Percentiles rank a stretch among this genome's conserved stretches.
These are phyloP conservation scores for Sinocyclocheilus rhinocerous DNA, from an alignment of 2,113 vertebrate genomes.

Conservation along the genomic window DNA sequence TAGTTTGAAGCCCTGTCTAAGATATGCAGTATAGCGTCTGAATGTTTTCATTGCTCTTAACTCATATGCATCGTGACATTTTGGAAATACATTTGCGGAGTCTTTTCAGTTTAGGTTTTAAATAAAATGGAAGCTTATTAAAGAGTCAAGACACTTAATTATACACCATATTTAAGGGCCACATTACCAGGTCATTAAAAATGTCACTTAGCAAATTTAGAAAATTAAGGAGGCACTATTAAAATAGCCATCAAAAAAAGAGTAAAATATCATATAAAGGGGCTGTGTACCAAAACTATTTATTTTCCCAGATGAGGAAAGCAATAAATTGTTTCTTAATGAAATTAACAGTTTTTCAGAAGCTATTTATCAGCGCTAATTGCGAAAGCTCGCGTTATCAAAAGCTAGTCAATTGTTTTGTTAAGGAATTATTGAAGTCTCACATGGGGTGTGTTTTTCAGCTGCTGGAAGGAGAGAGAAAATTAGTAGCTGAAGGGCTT, in stretches of 20 bases:
- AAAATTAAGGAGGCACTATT: conserved; percentile 2
- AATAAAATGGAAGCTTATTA: conserved; percentile 11
- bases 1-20: neutral
- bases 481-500: conserved; percentile 12
- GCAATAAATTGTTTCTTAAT: neutral
- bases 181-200: conserved; percentile 20
- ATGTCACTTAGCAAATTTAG: conserved; percentile 7
- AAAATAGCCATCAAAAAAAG: neutral
- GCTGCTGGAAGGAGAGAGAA: conserved; percentile 8
- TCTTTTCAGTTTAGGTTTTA: conserved; percentile 19
- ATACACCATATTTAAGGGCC: conserved; percentile 7
- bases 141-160: conserved; percentile 19
- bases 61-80: too few relatives aligned
- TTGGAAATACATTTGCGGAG: neutral
- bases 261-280: neutral
- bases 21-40: neutral
- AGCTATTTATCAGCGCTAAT: conserved; percentile 42
- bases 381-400: conserved; percentile 1
- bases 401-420: conserved; percentile 28
- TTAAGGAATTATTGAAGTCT: conserved; percentile 27
- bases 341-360: neutral
- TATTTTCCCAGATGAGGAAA: neutral
- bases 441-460: conserved; percentile 35
- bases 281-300: neutral
- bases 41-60: neutral